phyloP scores from a whole-genome alignment of 2,888 invertebrate species.

The Zaprionus bogoriensis region DNA sequence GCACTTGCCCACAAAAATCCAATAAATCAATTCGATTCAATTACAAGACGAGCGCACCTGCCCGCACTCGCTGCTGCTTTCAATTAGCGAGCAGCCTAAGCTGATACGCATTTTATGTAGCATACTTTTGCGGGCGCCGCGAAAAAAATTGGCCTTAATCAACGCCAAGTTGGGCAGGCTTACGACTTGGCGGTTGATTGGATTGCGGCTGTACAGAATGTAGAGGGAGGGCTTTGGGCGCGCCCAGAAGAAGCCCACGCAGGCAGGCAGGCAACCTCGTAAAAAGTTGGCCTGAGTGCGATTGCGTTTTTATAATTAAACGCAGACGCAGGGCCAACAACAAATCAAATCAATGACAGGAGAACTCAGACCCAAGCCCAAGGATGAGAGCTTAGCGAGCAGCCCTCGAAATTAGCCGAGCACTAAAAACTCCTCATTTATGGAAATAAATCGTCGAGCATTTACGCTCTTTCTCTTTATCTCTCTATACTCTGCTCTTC shows the following conservation, averaged over 20 bases:
- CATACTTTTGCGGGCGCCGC: conserved; percentile 41
- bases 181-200: conserved; percentile 67
- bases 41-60: conserved; percentile 48
- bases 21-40: conserved; percentile 73
- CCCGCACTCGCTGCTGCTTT: background rate
- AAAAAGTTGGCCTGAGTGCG: conserved; percentile 31
- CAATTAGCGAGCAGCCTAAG: conserved; percentile 57
- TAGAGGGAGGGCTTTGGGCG: background rate
- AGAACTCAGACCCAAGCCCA: too few relatives aligned
- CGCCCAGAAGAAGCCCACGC: too few relatives aligned
- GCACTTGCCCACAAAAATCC: conserved; percentile 44
- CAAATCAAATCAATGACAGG: conserved; percentile 59
- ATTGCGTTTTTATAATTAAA: conserved; percentile 64
- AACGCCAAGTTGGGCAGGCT: conserved; percentile 43
- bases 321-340: conserved; percentile 61
- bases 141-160: conserved; percentile 56
- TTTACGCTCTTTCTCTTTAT: background rate
- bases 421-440: conserved; percentile 40
- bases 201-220: conserved; percentile 51
- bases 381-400: conserved; percentile 18
- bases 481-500: background rate
- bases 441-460: conserved; percentile 64
- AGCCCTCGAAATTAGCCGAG: conserved; percentile 51
- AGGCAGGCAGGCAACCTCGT: background rate
- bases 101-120: conserved; percentile 48